phyloP scores from a whole-genome alignment of 2,797 vertebrate species.

The Gymnocypris eckloni region DNA sequence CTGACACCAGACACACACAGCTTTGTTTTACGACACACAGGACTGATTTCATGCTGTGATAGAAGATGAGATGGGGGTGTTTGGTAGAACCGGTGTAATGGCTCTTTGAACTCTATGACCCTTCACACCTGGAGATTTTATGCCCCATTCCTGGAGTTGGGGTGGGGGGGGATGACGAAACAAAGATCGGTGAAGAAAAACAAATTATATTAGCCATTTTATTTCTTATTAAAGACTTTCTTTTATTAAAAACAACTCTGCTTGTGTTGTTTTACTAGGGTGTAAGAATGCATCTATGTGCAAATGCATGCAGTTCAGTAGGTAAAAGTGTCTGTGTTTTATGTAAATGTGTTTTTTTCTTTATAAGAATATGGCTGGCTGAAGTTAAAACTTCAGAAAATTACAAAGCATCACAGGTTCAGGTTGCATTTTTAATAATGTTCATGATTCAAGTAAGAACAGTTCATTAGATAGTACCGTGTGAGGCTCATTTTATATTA shows the following conservation, averaged over 20 bases:
- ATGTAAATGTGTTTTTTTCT: not conserved
- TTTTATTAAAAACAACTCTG: not conserved
- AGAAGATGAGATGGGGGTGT: not conserved
- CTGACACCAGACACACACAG: not conserved
- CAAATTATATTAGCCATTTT: not conserved
- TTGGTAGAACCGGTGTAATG: not conserved
- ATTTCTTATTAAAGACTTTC: not conserved
- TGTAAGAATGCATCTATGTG: not conserved
- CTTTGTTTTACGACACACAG: not conserved
- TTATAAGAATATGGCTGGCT: too few relatives aligned
- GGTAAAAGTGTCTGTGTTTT: not conserved
- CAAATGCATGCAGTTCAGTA: not conserved
- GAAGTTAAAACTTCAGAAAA: not conserved
- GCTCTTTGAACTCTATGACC: not conserved
- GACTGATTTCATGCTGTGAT: not conserved
- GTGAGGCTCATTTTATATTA: not conserved
- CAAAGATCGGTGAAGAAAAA: not conserved
- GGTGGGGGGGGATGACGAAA: not conserved
- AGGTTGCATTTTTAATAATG: too few relatives aligned
- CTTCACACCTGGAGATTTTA: not conserved
- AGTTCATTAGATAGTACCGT: not conserved
- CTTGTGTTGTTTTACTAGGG: not conserved
- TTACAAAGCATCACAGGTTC: not conserved
- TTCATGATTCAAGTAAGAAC: not conserved
- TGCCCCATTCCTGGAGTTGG: not conserved